phyloP scores from a whole-genome alignment of 2,888 invertebrate genomes.

The Noctua janthina region DNA sequence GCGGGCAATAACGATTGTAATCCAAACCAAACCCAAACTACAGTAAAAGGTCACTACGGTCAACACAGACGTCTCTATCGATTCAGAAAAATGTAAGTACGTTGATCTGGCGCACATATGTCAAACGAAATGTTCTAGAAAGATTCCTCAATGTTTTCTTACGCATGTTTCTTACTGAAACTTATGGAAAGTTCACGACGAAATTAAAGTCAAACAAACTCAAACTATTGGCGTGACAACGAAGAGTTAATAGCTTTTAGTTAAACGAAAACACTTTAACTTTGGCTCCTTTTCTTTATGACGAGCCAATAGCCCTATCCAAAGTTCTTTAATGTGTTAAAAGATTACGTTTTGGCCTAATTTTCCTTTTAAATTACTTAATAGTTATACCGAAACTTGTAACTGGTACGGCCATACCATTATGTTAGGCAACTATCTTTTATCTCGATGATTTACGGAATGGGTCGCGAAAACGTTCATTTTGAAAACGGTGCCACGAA shows the following conservation, averaged over 20 bases:
- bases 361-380: slow-evolving; percentile 50
- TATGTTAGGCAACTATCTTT: slow-evolving; percentile 27
- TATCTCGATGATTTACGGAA: slow-evolving; percentile 44
- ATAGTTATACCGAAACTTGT: slow-evolving; percentile 53
- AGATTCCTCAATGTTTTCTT: not conserved
- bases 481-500: slow-evolving; percentile 15
- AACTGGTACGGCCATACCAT: slow-evolving; percentile 61
- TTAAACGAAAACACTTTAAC: slow-evolving; percentile 71
- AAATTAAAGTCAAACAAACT: slow-evolving; percentile 60
- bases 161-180: slow-evolving; percentile 24
- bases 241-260: slow-evolving; percentile 71
- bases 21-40: not conserved
- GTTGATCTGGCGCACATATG: slow-evolving; percentile 4
- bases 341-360: slow-evolving; percentile 60
- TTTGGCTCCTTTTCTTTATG: slow-evolving; percentile 64
- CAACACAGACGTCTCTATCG: slow-evolving; percentile 28
- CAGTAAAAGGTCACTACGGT: slow-evolving; percentile 25
- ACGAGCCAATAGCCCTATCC: slow-evolving; percentile 69
- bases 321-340: slow-evolving; percentile 66
- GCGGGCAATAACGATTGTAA: slow-evolving; percentile 1
- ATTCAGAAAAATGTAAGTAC: slow-evolving; percentile 19
- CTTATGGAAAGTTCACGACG: slow-evolving; percentile 54
- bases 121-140: slow-evolving; percentile 6
- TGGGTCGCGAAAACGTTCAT: slow-evolving; percentile 28
- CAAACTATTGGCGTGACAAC: slow-evolving; percentile 71